These are phyloP conservation scores for Melanocharis versteri DNA, from an alignment of 2,113 vertebrate genomes.

Conservation along the genomic window DNA sequence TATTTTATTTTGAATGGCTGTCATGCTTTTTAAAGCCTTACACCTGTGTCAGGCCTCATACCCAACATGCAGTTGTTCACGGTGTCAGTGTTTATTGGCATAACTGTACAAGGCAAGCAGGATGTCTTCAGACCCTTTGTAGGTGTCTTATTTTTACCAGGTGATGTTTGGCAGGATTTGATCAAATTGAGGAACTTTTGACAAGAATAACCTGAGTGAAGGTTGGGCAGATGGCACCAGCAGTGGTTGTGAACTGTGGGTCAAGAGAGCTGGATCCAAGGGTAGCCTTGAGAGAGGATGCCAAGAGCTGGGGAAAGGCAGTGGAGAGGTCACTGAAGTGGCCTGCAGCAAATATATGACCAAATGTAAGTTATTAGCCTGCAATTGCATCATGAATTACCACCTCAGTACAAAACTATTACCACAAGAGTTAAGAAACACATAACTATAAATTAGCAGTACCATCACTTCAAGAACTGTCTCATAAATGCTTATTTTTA, in stretches of 20 bases:
- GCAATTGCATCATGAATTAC: background rate
- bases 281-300: background rate
- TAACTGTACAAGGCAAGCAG: background rate
- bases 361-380: background rate
- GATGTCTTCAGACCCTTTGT: rapidly evolving
- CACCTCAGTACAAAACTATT: background rate
- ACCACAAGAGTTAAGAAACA: background rate
- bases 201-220: background rate
- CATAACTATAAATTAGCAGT: background rate
- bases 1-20: background rate
- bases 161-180: background rate
- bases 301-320: background rate
- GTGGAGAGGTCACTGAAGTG: background rate
- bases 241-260: background rate
- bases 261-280: background rate
- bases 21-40: background rate
- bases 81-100: background rate
- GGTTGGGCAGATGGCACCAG: background rate
- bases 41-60: background rate
- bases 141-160: background rate
- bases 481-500: background rate
- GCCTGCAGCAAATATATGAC: background rate
- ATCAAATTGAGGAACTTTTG: background rate
- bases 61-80: background rate
- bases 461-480: background rate